Percentiles rank a stretch among this genome's conserved stretches.
These are phyloP conservation scores for Ceratothoa steindachneri DNA, from an alignment of 2,888 invertebrate species.

Conservation along the genomic window DNA sequence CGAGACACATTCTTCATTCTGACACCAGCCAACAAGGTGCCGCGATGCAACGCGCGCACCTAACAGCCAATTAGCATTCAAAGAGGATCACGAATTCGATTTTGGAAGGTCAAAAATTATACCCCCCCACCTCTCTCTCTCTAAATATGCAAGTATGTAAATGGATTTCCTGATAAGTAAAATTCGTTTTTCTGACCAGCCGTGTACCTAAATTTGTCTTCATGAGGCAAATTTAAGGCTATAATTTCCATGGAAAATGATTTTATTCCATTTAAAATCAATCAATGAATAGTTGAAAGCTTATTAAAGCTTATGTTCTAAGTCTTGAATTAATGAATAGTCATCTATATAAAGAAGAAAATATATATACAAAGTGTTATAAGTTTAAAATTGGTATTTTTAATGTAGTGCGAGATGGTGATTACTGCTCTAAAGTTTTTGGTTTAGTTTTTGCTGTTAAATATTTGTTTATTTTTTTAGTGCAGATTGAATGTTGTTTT, in stretches of 20 bases:
- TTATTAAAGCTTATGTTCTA: background rate
- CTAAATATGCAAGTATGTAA: no score
- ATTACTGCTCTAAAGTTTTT: background rate
- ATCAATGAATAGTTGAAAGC: background rate
- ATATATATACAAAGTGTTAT: background rate
- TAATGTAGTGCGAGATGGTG: background rate
- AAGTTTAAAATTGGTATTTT: background rate
- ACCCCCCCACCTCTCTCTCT: no score
- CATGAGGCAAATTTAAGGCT: background rate
- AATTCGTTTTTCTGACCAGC: background rate
- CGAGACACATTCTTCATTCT: background rate
- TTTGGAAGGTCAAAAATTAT: no score
- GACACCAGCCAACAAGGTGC: background rate
- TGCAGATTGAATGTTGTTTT: no score
- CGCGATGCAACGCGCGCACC: background rate
- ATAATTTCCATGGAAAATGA: no score
- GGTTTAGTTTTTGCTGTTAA: no score
- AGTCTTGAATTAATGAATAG: background rate
- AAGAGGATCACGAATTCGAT: background rate
- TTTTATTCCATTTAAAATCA: background rate
- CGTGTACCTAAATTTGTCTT: background rate
- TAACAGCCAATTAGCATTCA: background rate
- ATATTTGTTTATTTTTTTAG: no score
- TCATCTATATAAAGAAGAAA: conserved; percentile 5
- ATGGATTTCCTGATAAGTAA: background rate